Conservation (phyloP, 30 jellyfish, hydroid and myxozoan species). For the Clytia hemisphaerica region DNA sequence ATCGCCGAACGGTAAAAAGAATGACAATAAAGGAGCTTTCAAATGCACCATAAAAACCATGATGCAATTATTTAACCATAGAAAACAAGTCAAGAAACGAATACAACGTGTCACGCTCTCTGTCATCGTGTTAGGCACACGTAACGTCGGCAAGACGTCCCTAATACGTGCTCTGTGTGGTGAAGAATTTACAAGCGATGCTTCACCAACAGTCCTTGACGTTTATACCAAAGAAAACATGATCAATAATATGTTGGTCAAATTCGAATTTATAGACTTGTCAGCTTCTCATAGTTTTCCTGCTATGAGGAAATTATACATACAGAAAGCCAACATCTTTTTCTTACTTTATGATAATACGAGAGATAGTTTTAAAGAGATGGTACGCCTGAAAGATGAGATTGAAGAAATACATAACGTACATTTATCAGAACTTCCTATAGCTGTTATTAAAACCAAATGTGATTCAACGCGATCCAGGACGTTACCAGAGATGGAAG, state of each 20-base stretch:
- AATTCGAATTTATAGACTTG: conserved; percentile 46
- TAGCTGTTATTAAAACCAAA: conserved; percentile 1
- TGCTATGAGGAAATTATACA: conserved; percentile 57
- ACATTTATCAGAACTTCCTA: conserved; percentile 2
- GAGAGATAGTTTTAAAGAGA: conserved; percentile 31
- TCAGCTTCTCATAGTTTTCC: conserved; percentile 64
- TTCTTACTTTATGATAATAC: conserved; percentile 46
- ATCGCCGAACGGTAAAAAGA: too few species aligned
- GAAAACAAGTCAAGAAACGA: too few species aligned
- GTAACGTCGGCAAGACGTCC: conserved; percentile 11
- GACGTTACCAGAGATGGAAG: too few species aligned
- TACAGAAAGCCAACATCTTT: conserved; percentile 35
- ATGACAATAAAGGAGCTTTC: too few species aligned
- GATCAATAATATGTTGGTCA: conserved; percentile 32
- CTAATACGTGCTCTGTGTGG: background rate
- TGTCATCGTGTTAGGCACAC: conserved; percentile 24
- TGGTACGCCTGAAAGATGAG: conserved; percentile 43
- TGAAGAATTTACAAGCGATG: background rate
- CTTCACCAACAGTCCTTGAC: conserved; percentile 48
- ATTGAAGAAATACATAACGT: background rate
- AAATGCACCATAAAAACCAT: too few species aligned
- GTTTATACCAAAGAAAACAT: conserved; percentile 43
- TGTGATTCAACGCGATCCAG: too few species aligned
- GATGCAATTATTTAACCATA: too few species aligned
- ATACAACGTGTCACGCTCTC: background rate